Evolutionary conservation across 2,888 invertebrate genomes (phyloP).

Genomic region (Vanessa cardui): DNA sequence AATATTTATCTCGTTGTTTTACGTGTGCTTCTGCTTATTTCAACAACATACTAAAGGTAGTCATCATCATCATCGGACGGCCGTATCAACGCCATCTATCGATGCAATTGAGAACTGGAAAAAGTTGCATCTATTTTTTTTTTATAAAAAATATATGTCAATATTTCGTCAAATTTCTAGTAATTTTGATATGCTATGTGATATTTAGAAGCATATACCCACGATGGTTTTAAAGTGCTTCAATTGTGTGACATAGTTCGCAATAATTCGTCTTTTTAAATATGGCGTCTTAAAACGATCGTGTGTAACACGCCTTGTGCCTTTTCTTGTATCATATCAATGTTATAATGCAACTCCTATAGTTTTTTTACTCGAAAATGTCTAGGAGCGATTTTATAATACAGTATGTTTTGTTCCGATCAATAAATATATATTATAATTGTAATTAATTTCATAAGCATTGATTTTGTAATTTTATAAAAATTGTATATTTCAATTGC

Average conservation of each 20-base stretch:
- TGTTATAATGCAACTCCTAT: slow-evolving; percentile 24
- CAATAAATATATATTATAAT: neutral
- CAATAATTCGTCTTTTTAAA: neutral
- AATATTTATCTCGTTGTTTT: slow-evolving; percentile 25
- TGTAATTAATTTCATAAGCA: neutral
- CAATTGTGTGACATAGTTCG: neutral
- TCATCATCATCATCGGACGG: slow-evolving; percentile 20
- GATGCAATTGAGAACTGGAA: neutral
- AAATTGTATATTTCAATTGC: slow-evolving; percentile 7
- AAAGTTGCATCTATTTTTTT: neutral
- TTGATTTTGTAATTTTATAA: slow-evolving; percentile 13
- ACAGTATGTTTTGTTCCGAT: neutral
- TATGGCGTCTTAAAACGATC: slow-evolving; percentile 9
- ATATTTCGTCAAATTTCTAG: neutral
- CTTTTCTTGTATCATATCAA: slow-evolving; percentile 29
- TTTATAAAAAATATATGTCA: neutral
- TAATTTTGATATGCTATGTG: slow-evolving; percentile 24
- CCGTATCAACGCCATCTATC: slow-evolving; percentile 9
- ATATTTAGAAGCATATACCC: slow-evolving; percentile 24
- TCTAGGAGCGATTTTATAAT: slow-evolving; percentile 20
- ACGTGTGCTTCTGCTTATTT: slow-evolving; percentile 31
- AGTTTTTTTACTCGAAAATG: slow-evolving; percentile 26
- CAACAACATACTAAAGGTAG: slow-evolving; percentile 13
- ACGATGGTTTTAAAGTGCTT: slow-evolving; percentile 10
- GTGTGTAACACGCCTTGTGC: slow-evolving; percentile 23